Percentiles rank a stretch among this genome's conserved stretches.
These are phyloP conservation scores for Bambusicola thoracicus DNA, from an alignment of 2,113 vertebrate species.

Conservation along the genomic window DNA sequence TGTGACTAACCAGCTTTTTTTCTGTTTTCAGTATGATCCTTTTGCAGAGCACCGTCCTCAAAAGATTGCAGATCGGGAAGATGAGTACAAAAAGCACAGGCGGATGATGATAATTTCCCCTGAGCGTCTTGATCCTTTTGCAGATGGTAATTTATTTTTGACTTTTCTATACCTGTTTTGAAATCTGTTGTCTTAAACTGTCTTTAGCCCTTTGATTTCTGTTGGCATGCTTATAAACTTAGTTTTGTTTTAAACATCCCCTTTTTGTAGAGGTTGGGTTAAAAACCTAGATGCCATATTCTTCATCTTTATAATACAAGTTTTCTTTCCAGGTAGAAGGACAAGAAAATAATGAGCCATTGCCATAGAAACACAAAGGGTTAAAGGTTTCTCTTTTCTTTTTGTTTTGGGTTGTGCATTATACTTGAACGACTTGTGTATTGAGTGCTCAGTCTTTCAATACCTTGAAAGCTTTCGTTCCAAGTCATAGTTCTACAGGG, in stretches of 20 bases:
- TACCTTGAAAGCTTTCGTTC: slow-evolving; percentile 77
- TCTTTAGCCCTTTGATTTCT: slow-evolving; percentile 86
- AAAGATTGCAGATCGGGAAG: slow-evolving; percentile 96
- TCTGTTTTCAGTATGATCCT: slow-evolving; percentile 90
- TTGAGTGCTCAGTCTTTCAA: slow-evolving; percentile 80
- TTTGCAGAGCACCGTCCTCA: slow-evolving; percentile 95
- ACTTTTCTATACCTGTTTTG: slow-evolving; percentile 73
- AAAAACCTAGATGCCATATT: slow-evolving; percentile 83
- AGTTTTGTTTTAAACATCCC: slow-evolving; percentile 80
- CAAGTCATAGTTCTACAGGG: slow-evolving; percentile 70
- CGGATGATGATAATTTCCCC: slow-evolving; percentile 99
- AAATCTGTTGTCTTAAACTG: slow-evolving; percentile 74
- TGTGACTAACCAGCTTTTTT: not conserved
- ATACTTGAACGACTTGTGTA: slow-evolving; percentile 77
- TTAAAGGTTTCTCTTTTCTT: slow-evolving; percentile 88
- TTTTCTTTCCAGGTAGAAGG: slow-evolving; percentile 89
- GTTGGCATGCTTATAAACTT: slow-evolving; percentile 83
- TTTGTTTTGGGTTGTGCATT: slow-evolving; percentile 84
- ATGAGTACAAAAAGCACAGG: slow-evolving; percentile 96
- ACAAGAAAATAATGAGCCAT: slow-evolving; percentile 87
- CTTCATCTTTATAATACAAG: slow-evolving; percentile 85
- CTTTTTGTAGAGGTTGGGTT: slow-evolving; percentile 81
- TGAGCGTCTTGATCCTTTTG: slow-evolving; percentile 97
- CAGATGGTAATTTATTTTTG: slow-evolving; percentile 94
- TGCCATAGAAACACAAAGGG: slow-evolving; percentile 89